These are phyloP conservation scores for Keiferia lycopersicella DNA, from an alignment of 2,888 invertebrate species.

Conservation along the genomic window DNA sequence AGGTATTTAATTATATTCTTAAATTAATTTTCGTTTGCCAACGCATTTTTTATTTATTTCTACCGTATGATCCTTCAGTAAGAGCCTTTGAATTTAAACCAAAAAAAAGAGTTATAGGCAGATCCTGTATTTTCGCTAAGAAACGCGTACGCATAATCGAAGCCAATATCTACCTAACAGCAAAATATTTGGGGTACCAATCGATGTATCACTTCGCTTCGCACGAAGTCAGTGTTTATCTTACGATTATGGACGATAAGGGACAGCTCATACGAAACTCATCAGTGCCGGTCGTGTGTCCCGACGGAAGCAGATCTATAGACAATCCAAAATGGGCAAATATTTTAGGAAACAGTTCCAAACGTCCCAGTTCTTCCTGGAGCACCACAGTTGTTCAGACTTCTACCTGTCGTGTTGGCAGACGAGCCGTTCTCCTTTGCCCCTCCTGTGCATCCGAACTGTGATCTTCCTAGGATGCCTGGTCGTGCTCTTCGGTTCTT, in stretches of 20 bases:
- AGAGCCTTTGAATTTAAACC: too few relatives aligned
- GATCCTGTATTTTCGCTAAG: too few relatives aligned
- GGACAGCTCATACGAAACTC: not conserved
- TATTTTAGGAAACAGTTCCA: constrained; percentile 59
- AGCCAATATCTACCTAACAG: too few relatives aligned
- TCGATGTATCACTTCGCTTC: too few relatives aligned
- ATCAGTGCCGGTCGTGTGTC: not conserved
- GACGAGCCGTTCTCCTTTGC: constrained; percentile 51
- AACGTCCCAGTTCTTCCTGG: constrained; percentile 46
- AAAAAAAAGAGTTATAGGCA: too few relatives aligned
- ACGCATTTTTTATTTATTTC: too few relatives aligned
- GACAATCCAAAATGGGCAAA: constrained; percentile 51
- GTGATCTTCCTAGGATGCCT: constrained; percentile 57
- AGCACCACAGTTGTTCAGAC: constrained; percentile 54
- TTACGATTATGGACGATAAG: not conserved
- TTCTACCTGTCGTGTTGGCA: constrained; percentile 62
- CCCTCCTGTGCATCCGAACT: constrained; percentile 52
- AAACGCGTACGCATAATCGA: too few relatives aligned
- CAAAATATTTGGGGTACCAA: too few relatives aligned
- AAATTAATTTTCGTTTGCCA: too few relatives aligned
- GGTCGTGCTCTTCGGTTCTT: constrained; percentile 52
- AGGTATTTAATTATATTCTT: too few relatives aligned
- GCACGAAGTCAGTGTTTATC: too few relatives aligned
- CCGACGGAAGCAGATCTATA: not conserved
- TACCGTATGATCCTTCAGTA: too few relatives aligned